phyloP scores from a whole-genome alignment of 2,797 vertebrate genomes.

The Coendou prehensilis region DNA sequence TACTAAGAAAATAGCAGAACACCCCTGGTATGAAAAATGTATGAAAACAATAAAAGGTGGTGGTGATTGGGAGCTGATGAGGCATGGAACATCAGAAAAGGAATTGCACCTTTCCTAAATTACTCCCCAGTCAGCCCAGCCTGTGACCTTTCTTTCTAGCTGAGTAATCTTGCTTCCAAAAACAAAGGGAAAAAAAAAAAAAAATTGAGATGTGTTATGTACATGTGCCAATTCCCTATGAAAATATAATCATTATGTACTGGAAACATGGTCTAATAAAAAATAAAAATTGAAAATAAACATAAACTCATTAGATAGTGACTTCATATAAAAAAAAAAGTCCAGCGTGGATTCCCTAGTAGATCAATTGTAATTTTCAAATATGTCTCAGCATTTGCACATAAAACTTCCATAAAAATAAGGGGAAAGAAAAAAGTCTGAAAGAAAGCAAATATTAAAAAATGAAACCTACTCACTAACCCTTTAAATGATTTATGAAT shows the following conservation, averaged over 20 bases:
- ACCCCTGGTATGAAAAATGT: not conserved
- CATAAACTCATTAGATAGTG: not conserved
- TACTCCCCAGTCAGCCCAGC: not conserved
- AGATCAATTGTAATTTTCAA: not conserved
- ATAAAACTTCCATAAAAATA: constrained; percentile 45
- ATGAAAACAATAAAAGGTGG: not conserved
- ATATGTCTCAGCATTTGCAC: constrained; percentile 46
- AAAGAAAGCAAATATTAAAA: constrained; percentile 37
- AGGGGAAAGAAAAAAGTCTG: not conserved
- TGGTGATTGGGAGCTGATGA: not conserved
- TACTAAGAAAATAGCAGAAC: not conserved
- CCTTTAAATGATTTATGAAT: not conserved
- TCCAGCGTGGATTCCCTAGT: not conserved
- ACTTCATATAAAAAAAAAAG: not conserved
- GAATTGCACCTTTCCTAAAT: not conserved
- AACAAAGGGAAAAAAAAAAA: not conserved
- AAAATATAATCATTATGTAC: not conserved
- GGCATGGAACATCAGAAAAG: not conserved
- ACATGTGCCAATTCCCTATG: not conserved
- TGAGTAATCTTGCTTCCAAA: not conserved
- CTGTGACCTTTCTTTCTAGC: not conserved
- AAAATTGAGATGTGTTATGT: not conserved
- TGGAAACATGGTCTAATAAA: not conserved
- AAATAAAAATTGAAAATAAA: not conserved
- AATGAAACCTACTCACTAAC: not conserved